Conservation (phyloP, 2,797 vertebrate species). For the Lerista edwardsae region DNA sequence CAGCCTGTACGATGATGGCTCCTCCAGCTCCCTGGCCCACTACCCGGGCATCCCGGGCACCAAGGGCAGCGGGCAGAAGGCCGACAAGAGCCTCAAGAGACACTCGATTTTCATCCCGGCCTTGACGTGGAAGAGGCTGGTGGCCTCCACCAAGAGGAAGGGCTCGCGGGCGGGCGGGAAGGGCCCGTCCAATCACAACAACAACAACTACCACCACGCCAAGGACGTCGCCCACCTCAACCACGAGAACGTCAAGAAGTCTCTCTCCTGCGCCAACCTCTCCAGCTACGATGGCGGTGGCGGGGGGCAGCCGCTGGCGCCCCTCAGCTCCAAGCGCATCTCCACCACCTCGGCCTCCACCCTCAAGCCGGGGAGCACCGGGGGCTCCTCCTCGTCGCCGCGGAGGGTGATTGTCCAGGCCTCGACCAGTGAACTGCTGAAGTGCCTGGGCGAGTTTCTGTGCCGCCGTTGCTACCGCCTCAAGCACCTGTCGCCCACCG, state of each 20-base stretch:
- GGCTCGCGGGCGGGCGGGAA: slow-evolving; percentile 84
- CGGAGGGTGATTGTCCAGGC: slow-evolving; percentile 90
- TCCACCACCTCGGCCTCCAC: slow-evolving; percentile 33
- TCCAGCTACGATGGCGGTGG: slow-evolving; percentile 79
- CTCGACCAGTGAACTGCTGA: slow-evolving; percentile 92
- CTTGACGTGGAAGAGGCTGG: slow-evolving; percentile 91
- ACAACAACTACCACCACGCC: slow-evolving; percentile 54
- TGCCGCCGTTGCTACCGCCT: slow-evolving; percentile 91
- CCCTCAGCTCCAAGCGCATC: slow-evolving; percentile 78
- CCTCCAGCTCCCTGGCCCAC: slow-evolving; percentile 85
- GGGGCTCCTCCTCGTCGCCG: slow-evolving; percentile 73
- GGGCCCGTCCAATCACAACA: slow-evolving; percentile 83
- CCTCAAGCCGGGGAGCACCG: slow-evolving; percentile 58
- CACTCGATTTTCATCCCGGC: slow-evolving; percentile 89
- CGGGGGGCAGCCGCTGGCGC: slow-evolving; percentile 79
- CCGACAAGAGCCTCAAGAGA: slow-evolving; percentile 88
- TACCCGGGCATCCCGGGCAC: slow-evolving; percentile 91
- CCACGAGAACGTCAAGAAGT: slow-evolving; percentile 94
- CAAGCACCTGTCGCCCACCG: slow-evolving; percentile 89
- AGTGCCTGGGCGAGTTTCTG: slow-evolving; percentile 90
- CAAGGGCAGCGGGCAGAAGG: slow-evolving; percentile 87
- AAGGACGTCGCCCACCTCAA: slow-evolving; percentile 88
- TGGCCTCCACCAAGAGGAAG: slow-evolving; percentile 92
- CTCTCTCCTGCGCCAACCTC: slow-evolving; percentile 92
- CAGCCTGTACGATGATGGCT: slow-evolving; percentile 89